Base-by-base conservation (phyloP, 1,140 invertebrate species). In the Ostrea denselamellosa region DNA sequence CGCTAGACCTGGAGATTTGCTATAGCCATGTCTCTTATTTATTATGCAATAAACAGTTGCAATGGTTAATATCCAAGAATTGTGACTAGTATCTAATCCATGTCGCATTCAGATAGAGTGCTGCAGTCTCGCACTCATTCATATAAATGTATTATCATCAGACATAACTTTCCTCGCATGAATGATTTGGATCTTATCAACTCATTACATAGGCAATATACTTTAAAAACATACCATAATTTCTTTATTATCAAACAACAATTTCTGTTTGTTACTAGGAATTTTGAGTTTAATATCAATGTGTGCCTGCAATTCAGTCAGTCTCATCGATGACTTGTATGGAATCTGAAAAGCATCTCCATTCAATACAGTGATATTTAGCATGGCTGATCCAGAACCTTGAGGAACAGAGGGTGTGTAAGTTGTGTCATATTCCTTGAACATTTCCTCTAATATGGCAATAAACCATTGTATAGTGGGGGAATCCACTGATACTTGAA, bases 361-460 rank as follows among this genome's bases (percentile, higher is more conserved):
- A 19, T 88, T 91, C 7, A 91, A 62, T 7, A 89, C 87, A 19
- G 88, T 90, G 10, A 91, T 77, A 54, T 90, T 89, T 3, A 91
- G 14, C 25, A 62, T 58, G 5, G 81, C 65, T 8, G 58, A 51
- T n/a, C 83, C 85, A 54, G 25, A 17, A 58, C 19, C 14, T 7
- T 65, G 10, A 14, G 52, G 19, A 25, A 83, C 82, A 9, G 25
- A 56, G 28, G 89, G 71, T 17, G 84, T 83, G 52, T 83, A 86
- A 12, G 34, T 54, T 28, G 77, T 14, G 10, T 87, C 85, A 22
- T 91, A 91, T 56, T 88, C 89, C 65, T 83, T 88, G 58, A 91
- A 91, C 87, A 89, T 88, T 22, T 87, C 87, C 22, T 88, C 77
- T 0, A 91, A 25, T 52, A 88, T 90, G 17, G 87, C 89, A 52